Evolutionary conservation across 2,888 invertebrate species (phyloP).

Genomic region (Nezara viridula): DNA sequence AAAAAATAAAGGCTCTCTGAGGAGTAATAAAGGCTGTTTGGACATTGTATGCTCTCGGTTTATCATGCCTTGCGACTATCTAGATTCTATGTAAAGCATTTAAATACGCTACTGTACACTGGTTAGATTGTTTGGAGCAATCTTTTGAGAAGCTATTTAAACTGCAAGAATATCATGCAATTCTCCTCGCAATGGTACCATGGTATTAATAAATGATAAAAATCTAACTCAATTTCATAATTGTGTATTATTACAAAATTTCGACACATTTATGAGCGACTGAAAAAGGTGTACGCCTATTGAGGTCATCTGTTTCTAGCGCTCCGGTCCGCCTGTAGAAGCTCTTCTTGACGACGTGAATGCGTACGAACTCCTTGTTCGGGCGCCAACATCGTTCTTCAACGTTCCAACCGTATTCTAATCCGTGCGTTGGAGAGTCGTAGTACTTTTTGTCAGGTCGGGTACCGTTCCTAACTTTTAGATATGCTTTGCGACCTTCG

Average conservation of each 20-base stretch:
- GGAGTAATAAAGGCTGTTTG: no score
- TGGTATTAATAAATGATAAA: no score
- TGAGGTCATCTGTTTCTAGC: conserved; percentile 60
- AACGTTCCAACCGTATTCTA: conserved; percentile 64
- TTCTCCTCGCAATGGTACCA: no score
- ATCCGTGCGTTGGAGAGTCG: conserved; percentile 59
- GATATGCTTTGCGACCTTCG: conserved; percentile 63
- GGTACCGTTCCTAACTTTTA: conserved; percentile 61
- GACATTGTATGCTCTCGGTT: no score
- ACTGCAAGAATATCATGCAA: no score
- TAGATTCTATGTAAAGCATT: no score
- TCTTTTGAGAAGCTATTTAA: no score
- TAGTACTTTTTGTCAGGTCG: conserved; percentile 63
- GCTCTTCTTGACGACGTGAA: conserved; percentile 56
- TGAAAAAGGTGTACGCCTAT: conserved; percentile 58
- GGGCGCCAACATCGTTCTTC: conserved; percentile 60
- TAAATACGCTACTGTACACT: no score
- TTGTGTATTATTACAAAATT: conserved; percentile 10
- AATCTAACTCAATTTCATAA: no score
- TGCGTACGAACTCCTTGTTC: conserved; percentile 59
- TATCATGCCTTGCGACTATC: no score
- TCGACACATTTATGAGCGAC: conserved; percentile 59
- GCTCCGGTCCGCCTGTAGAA: conserved; percentile 64
- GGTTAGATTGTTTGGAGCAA: no score
- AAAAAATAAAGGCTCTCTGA: no score